phyloP scores from a whole-genome alignment of 2,888 invertebrate species.

The Nomada goodeniana region DNA sequence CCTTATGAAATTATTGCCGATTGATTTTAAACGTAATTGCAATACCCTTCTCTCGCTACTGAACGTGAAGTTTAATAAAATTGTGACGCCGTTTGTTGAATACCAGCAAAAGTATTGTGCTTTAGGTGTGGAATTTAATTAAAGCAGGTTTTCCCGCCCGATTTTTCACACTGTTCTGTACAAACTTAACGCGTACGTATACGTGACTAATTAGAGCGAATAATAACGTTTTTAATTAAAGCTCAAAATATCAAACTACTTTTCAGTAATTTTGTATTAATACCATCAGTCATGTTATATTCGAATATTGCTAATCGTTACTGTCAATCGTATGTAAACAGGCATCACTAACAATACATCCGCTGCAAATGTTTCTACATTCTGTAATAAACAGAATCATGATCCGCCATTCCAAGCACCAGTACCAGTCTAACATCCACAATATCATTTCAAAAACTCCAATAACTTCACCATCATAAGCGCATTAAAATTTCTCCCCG shows the following conservation, averaged over 20 bases:
- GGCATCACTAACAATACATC: too few relatives aligned
- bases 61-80: slow-evolving; percentile 24
- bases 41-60: neutral
- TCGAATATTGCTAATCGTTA: neutral
- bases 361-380: too few relatives aligned
- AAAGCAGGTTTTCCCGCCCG: slow-evolving; percentile 21
- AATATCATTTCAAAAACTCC: too few relatives aligned
- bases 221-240: neutral
- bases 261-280: neutral
- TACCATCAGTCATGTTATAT: neutral
- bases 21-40: slow-evolving; percentile 6
- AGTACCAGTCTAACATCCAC: too few relatives aligned
- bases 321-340: neutral
- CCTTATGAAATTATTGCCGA: neutral
- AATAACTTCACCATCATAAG: neutral
- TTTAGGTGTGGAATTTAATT: slow-evolving; percentile 30
- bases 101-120: slow-evolving; percentile 6
- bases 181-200: neutral
- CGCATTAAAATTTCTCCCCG: neutral
- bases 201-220: neutral
- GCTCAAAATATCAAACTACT: neutral
- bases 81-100: slow-evolving; percentile 8
- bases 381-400: too few relatives aligned
- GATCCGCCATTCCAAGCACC: too few relatives aligned
- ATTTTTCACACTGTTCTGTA: neutral